Evolutionary conservation across 2,888 invertebrate species (phyloP).

Genomic region (Oscheius sp.): DNA sequence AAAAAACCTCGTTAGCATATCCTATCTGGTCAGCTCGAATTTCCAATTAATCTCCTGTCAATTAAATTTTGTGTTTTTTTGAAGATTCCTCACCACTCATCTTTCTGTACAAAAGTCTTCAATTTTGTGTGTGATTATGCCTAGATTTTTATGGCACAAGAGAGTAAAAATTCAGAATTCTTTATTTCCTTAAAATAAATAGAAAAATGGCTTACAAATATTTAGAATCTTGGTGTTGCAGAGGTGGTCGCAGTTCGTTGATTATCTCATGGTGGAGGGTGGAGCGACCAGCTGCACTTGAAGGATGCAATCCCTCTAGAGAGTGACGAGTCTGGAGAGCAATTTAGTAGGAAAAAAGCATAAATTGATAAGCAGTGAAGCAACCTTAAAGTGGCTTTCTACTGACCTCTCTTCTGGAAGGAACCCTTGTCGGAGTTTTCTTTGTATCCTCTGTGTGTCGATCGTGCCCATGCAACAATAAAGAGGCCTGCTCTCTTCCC

Average conservation of each 20-base stretch:
- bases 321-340: neutral
- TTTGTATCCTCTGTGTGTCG: slow-evolving; percentile 38
- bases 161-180: neutral
- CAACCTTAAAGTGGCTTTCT: too few species aligned
- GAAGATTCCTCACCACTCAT: neutral
- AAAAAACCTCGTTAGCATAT: too few species aligned
- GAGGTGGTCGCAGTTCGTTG: slow-evolving; percentile 10
- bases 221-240: slow-evolving; percentile 15
- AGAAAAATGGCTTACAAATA: slow-evolving; percentile 5
- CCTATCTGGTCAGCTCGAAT: neutral
- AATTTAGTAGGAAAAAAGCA: too few species aligned
- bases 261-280: neutral
- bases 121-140: too few species aligned
- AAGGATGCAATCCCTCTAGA: slow-evolving; percentile 11
- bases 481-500: slow-evolving; percentile 62
- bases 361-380: too few species aligned
- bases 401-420: slow-evolving; percentile 17
- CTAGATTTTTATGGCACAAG: too few species aligned
- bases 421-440: slow-evolving; percentile 15
- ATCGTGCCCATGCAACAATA: slow-evolving; percentile 66
- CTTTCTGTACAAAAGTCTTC: slow-evolving; percentile 2
- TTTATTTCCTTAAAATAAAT: neutral
- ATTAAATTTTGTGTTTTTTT: too few species aligned
- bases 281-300: neutral
- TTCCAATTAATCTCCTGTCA: neutral